A percentile compares a stretch with the other conserved stretches of the same genome.
phyloP scores from a whole-genome alignment of 2,888 invertebrate genomes.

The Oscheius myriophilus region DNA sequence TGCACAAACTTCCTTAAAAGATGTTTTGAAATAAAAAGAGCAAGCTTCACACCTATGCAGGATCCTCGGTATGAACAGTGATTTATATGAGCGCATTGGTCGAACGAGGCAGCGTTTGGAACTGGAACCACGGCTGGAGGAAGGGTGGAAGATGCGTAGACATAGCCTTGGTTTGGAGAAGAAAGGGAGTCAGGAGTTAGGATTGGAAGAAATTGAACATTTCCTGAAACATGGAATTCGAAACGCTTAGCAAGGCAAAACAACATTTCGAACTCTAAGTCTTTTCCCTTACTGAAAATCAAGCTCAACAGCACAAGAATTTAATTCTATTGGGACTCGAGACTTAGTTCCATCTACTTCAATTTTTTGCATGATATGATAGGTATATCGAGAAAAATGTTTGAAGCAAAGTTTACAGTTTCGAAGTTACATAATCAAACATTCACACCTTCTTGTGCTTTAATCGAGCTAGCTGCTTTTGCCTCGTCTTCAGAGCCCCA shows the following conservation, averaged over 20 bases:
- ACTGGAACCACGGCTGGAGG: neutral
- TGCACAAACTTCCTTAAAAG: slow-evolving; percentile 37
- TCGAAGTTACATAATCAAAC: too few relatives aligned
- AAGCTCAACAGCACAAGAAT: too few relatives aligned
- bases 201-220: neutral
- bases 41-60: slow-evolving; percentile 26
- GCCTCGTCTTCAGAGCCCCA: slow-evolving; percentile 32
- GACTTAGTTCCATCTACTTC: too few relatives aligned
- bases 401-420: too few relatives aligned
- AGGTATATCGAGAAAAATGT: too few relatives aligned
- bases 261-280: too few relatives aligned
- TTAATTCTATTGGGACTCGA: too few relatives aligned
- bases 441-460: slow-evolving; percentile 25
- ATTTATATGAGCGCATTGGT: slow-evolving; percentile 41
- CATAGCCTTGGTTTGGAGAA: too few relatives aligned
- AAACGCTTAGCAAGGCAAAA: too few relatives aligned
- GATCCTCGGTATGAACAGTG: slow-evolving; percentile 42
- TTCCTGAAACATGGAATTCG: neutral
- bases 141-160: too few relatives aligned
- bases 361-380: too few relatives aligned
- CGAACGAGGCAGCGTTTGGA: neutral
- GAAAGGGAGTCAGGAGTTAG: neutral
- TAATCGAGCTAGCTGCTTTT: slow-evolving; percentile 1
- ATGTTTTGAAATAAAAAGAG: neutral
- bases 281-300: too few relatives aligned